A percentile compares a stretch with the other conserved stretches of the same genome.
Conservation (phyloP, 2,113 vertebrate species). For the Boulengeromyrus knoepffleri region DNA sequence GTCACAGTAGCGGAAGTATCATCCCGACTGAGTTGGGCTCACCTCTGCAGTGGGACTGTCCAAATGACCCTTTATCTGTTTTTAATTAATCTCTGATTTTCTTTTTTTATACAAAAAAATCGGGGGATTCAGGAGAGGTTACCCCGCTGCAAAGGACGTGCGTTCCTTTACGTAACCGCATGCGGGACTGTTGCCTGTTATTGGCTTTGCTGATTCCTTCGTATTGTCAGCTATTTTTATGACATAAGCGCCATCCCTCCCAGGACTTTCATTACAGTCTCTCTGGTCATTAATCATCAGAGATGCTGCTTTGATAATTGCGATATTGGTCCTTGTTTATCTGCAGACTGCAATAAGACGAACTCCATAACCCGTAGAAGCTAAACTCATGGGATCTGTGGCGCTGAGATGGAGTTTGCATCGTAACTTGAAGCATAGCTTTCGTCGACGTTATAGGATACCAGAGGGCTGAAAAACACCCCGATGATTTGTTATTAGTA, state of each 20-base stretch:
- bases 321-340: constrained; percentile 10
- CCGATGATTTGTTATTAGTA: not conserved
- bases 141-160: not conserved
- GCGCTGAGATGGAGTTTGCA: not conserved
- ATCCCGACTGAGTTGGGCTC: not conserved
- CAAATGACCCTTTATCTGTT: not conserved
- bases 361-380: not conserved
- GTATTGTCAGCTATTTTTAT: constrained; percentile 19
- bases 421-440: not conserved
- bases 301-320: constrained; percentile 20
- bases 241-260: not conserved
- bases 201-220: not conserved
- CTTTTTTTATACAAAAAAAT: not conserved
- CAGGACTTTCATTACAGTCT: constrained; percentile 2
- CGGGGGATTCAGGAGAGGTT: not conserved
- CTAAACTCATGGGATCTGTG: not conserved
- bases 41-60: not conserved
- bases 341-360: not conserved
- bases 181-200: not conserved
- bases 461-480: not conserved
- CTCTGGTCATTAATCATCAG: constrained; percentile 22
- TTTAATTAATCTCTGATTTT: not conserved
- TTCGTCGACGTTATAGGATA: not conserved
- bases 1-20: not conserved
- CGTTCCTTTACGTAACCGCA: not conserved